Evolutionary conservation across 92 coral and sea anemone genomes (phyloP).

Genomic region (Siderastrea siderea): DNA sequence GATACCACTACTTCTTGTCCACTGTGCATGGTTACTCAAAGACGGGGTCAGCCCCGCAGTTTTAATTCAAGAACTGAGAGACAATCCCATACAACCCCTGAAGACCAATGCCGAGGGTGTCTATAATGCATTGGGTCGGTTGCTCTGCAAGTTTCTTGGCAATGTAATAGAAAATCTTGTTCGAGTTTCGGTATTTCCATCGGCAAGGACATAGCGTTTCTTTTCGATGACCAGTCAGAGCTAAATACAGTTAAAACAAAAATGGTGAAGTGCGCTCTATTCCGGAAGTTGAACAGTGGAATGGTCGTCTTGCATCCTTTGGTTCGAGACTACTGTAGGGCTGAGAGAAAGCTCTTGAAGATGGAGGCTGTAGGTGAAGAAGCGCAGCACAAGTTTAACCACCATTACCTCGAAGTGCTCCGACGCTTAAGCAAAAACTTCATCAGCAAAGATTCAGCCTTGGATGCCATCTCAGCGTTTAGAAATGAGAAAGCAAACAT

Average conservation of each 20-base stretch:
- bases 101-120: neutral
- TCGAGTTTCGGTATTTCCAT: neutral
- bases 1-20: neutral
- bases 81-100: neutral
- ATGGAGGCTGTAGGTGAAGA: no score
- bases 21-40: neutral
- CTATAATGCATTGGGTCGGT: neutral
- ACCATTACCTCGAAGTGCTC: no score
- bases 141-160: neutral
- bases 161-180: neutral
- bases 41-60: neutral
- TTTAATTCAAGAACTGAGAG: no score
- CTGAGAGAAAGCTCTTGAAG: no score
- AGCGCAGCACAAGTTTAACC: no score
- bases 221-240: no score
- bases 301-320: neutral
- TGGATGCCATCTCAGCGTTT: no score
- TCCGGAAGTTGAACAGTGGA: neutral
- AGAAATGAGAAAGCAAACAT: no score
- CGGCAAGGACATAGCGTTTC: neutral
- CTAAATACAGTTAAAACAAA: no score
- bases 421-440: no score
- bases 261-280: neutral
- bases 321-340: no score
- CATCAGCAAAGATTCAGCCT: no score